Conservation (phyloP, 2,797 vertebrate genomes). For the Parauchenoglanis ngamensis region DNA sequence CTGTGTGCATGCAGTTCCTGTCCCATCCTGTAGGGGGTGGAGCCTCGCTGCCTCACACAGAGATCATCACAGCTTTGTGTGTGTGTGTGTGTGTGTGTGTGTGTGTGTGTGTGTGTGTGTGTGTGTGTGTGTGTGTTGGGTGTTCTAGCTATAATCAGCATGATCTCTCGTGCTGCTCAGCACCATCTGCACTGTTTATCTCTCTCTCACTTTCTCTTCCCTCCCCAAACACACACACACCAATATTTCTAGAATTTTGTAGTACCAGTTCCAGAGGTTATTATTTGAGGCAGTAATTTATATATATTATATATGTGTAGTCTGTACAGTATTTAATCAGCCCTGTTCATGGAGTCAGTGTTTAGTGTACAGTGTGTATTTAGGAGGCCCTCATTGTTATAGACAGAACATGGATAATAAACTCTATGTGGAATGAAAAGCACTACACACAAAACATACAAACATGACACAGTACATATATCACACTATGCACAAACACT, state of each 20-base stretch:
- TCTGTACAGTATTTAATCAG: no score
- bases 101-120: conserved; percentile 37
- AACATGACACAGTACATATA: background rate
- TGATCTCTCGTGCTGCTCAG: conserved; percentile 51
- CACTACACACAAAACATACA: background rate
- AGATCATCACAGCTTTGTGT: conserved; percentile 15
- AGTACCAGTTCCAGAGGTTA: no score
- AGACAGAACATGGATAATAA: no score
- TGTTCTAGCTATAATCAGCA: conserved; percentile 54
- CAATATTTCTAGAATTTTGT: no score
- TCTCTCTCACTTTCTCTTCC: conserved; percentile 31
- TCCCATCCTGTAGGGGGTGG: conserved; percentile 25
- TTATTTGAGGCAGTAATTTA: no score
- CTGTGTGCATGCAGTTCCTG: background rate
- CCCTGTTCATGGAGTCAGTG: no score
- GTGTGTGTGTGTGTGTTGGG: conserved; percentile 28
- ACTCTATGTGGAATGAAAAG: background rate
- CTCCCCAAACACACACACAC: background rate
- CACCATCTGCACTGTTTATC: conserved; percentile 55
- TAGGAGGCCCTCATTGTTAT: no score
- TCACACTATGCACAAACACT: no score
- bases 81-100: conserved; percentile 19
- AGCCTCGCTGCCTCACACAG: background rate
- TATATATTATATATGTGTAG: no score
- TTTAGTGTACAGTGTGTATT: no score